Evolutionary conservation across 2,113 vertebrate genomes (phyloP).

Genomic region (Thunnus maccoyii): DNA sequence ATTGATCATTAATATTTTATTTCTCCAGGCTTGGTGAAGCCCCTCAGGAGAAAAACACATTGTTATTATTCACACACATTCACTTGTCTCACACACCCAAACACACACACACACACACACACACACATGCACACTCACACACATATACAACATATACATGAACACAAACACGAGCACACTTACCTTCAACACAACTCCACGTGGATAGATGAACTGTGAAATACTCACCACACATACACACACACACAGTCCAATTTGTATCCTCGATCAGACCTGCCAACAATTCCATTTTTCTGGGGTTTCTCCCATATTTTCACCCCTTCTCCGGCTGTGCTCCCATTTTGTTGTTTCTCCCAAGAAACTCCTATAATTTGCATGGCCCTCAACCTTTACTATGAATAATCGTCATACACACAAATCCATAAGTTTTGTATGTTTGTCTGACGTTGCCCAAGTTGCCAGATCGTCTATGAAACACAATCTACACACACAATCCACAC

Average conservation of each 20-base stretch:
- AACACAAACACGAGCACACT: slow-evolving; percentile 8
- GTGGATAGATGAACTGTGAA: slow-evolving; percentile 27
- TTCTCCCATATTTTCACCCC: no score
- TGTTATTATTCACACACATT: slow-evolving; percentile 69
- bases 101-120: slow-evolving; percentile 16
- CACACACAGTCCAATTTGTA: slow-evolving; percentile 48
- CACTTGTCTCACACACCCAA: slow-evolving; percentile 18
- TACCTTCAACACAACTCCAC: slow-evolving; percentile 12
- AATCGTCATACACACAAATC: no score
- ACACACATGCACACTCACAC: slow-evolving; percentile 11
- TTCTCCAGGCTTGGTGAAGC: slow-evolving; percentile 61
- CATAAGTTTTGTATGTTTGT: no score
- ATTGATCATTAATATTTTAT: slow-evolving; percentile 79
- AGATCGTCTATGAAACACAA: no score
- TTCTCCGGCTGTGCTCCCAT: no score
- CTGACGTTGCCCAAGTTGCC: no score
- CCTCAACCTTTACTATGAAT: no score
- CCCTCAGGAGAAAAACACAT: slow-evolving; percentile 69
- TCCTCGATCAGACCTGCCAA: neutral
- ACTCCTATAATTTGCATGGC: no score
- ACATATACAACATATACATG: neutral
- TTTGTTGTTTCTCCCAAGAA: no score
- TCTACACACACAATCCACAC: no score
- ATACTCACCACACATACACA: slow-evolving; percentile 18
- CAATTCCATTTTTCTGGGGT: no score